A percentile compares a stretch with the other conserved stretches of the same genome.
Evolutionary conservation across 53 echinoderm and acorn worm species (phyloP).

Genomic region (Antedon mediterranea): DNA sequence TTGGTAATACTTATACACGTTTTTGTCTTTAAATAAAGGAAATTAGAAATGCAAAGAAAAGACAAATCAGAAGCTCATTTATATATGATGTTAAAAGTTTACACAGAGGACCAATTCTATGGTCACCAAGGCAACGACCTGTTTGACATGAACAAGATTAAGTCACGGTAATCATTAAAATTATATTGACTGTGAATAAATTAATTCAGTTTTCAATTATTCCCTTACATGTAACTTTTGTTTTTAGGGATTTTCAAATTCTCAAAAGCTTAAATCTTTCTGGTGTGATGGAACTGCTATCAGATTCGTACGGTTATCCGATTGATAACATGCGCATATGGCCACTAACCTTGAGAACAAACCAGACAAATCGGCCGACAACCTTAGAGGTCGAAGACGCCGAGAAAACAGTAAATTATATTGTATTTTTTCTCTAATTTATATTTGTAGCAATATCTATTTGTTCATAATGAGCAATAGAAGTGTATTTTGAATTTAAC

Average conservation of each 20-base stretch:
- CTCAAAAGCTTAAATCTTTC: conserved; percentile 48
- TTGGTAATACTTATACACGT: not conserved
- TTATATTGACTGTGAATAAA: too few species aligned
- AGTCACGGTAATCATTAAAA: conserved; percentile 24
- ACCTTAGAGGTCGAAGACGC: conserved; percentile 67
- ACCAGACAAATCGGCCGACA: conserved; percentile 75
- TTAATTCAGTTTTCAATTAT: too few species aligned
- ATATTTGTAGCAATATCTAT: too few species aligned
- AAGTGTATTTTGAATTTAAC: too few species aligned
- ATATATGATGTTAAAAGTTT: conserved; percentile 86
- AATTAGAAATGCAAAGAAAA: conserved; percentile 85
- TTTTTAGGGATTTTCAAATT: conserved; percentile 65
- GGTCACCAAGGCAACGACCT: conserved; percentile 95
- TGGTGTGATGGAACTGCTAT: conserved; percentile 57
- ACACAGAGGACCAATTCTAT: conserved; percentile 85
- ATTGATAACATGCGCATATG: conserved; percentile 81
- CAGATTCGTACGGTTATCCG: conserved; percentile 73
- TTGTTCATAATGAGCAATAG: too few species aligned
- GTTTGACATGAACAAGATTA: conserved; percentile 63
- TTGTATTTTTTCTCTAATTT: not conserved
- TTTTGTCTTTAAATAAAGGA: conserved; percentile 26
- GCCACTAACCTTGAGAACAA: conserved; percentile 79
- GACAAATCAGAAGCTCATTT: conserved; percentile 89
- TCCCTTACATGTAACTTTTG: too few species aligned
- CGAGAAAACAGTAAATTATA: conserved; percentile 44